These are phyloP conservation scores for Nephotettix cincticeps DNA, from an alignment of 1,140 invertebrate genomes.

Conservation along the genomic window DNA sequence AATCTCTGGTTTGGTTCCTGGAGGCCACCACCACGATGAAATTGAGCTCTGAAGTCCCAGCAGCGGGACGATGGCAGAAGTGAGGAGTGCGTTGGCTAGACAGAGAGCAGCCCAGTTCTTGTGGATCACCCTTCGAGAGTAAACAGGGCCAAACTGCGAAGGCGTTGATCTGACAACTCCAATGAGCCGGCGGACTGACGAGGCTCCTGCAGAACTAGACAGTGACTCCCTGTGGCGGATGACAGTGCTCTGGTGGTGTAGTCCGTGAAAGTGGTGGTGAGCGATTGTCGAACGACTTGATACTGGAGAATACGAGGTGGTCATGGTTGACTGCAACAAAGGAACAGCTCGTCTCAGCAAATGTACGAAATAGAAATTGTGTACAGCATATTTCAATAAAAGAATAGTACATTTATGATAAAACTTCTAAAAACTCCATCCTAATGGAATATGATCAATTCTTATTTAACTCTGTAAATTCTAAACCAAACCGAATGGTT, in stretches of 20 bases:
- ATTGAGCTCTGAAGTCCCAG: slow-evolving; percentile 55
- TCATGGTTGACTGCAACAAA: not conserved
- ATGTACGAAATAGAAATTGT: too few species aligned
- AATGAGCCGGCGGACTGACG: slow-evolving; percentile 65
- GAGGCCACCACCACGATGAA: slow-evolving; percentile 40
- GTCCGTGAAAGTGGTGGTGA: slow-evolving; percentile 40
- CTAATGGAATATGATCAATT: too few species aligned
- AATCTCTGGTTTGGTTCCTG: slow-evolving; percentile 37
- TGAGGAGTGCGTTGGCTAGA: slow-evolving; percentile 57
- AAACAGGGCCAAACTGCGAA: slow-evolving; percentile 46
- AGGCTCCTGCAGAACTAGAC: slow-evolving; percentile 65
- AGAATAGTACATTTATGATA: too few species aligned
- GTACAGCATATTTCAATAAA: too few species aligned
- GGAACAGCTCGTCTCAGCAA: not conserved
- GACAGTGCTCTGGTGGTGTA: slow-evolving; percentile 41
- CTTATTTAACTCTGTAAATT: too few species aligned
- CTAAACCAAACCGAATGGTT: too few species aligned
- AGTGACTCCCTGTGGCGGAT: slow-evolving; percentile 60
- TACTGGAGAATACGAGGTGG: slow-evolving; percentile 58
- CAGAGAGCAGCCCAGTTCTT: slow-evolving; percentile 58
- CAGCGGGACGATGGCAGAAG: slow-evolving; percentile 62
- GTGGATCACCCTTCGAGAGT: slow-evolving; percentile 46
- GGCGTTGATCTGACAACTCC: slow-evolving; percentile 51
- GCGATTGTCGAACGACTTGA: slow-evolving; percentile 52
- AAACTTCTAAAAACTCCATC: too few species aligned